Evolutionary conservation across 1,140 invertebrate species (phyloP).

Genomic region (Bombus huntii): DNA sequence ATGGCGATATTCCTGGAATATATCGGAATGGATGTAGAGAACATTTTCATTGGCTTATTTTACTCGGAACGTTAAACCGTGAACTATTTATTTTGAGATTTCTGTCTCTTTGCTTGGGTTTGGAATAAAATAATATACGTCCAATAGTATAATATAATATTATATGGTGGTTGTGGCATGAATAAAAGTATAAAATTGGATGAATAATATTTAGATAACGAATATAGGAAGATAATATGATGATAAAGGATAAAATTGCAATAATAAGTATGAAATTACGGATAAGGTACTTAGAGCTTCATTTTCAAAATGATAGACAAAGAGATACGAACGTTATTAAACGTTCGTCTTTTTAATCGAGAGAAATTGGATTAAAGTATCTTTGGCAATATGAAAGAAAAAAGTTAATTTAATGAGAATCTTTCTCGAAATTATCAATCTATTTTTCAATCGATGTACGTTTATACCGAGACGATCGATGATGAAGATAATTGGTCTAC

Average conservation of each 20-base stretch:
- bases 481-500: background rate
- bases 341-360: background rate
- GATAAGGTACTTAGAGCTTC: background rate
- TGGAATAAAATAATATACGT: background rate
- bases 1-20: background rate
- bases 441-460: background rate
- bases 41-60: background rate
- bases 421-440: background rate
- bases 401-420: background rate
- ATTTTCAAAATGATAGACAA: background rate
- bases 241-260: background rate
- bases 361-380: background rate
- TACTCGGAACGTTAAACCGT: background rate
- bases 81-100: background rate
- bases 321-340: background rate
- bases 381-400: background rate
- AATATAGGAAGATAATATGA: background rate
- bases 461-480: background rate
- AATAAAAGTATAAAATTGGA: background rate
- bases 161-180: too few species aligned
- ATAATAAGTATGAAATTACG: background rate
- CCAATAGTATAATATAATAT: background rate
- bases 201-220: background rate
- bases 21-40: background rate
- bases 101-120: background rate